Conservation (phyloP, 2,113 vertebrate species). For the Mohoua ochrocephala region DNA sequence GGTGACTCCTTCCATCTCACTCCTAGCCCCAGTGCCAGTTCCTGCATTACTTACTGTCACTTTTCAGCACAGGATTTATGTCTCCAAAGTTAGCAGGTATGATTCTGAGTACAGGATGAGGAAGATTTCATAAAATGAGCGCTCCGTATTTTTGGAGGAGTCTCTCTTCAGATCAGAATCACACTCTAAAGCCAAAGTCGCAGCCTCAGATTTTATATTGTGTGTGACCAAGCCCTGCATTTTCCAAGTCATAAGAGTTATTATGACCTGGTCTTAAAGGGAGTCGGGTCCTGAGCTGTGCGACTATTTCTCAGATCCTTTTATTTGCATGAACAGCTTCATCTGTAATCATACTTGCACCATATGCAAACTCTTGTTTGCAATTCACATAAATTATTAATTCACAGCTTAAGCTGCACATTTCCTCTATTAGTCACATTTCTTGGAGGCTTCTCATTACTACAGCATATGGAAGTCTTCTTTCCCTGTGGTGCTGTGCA, state of each 20-base stretch:
- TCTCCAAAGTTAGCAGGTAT: not conserved
- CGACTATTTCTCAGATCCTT: constrained; percentile 16
- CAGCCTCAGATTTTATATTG: not conserved
- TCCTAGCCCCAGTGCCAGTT: not conserved
- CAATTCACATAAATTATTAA: constrained; percentile 37
- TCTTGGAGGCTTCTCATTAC: constrained; percentile 64
- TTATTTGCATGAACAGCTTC: constrained; percentile 41
- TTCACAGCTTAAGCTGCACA: constrained; percentile 28
- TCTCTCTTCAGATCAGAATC: not conserved
- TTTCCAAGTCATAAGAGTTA: not conserved
- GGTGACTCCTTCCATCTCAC: not conserved
- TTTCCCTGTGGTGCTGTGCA: not conserved
- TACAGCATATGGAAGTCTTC: constrained; percentile 57
- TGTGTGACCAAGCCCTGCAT: not conserved
- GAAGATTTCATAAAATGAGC: not conserved
- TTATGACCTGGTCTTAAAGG: not conserved
- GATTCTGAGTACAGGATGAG: not conserved
- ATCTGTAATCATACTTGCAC: constrained; percentile 16
- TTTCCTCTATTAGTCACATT: constrained; percentile 51
- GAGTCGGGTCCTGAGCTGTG: not conserved
- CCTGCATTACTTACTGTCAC: not conserved
- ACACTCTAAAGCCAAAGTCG: not conserved
- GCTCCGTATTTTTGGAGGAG: not conserved
- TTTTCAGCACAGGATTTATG: not conserved
- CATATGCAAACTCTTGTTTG: constrained; percentile 36